Base-by-base conservation (phyloP, 2,113 vertebrate genomes). In the Motacilla tschutschensis region DNA sequence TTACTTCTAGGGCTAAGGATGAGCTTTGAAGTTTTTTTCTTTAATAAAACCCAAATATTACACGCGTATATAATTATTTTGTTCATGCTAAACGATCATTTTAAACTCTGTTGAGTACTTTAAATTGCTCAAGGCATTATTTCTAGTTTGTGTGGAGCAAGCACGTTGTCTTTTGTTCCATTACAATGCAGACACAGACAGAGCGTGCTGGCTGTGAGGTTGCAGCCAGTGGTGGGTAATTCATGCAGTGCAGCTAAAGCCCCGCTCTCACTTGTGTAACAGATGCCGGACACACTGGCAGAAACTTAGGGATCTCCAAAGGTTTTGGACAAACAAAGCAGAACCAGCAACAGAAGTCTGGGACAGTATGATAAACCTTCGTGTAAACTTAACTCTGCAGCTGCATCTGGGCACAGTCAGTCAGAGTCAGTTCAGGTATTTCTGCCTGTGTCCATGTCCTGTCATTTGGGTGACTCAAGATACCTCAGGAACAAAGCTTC, bases 181-280 rank as follows among this genome's bases (percentile, higher is more conserved):
- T 9, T 20, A 6, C 5, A 14, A 18, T 46, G 38, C 20, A 60
- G 55, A 19, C 11, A 46, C 9, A 67, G 17, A 36, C 3, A 58
- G 17, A 2, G 3, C 4, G 8, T 60, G 25, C n/a, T 75, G 50
- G 8, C 16, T 55, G 7, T 35, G 20, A 25, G 7, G 8, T 2
- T 54, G 26, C 69, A 63, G 62, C 17, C 17, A 21, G 17, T 0
- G 1, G 29, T 15, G n/a, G 20, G 4, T 19, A 31, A 41, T 33
- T 44, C 5, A 3, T 35, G 17, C 0, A 0, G 4, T 26, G 35
- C 0, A 2, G 11, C 25, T 62, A n/a, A 66, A 81, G 12, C 3
- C 38, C 35, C 0, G 0, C 28, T 74, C 36, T 26, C 31, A 8
- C 26, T 28, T 40, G 35, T 50, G 14, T 12, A 54, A 43, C 10